Evolutionary conservation across 23 tunicate genomes (phyloP), one percentile per base, ranked within the genome.

Genomic region (Botrylloides violaceus): DNA sequence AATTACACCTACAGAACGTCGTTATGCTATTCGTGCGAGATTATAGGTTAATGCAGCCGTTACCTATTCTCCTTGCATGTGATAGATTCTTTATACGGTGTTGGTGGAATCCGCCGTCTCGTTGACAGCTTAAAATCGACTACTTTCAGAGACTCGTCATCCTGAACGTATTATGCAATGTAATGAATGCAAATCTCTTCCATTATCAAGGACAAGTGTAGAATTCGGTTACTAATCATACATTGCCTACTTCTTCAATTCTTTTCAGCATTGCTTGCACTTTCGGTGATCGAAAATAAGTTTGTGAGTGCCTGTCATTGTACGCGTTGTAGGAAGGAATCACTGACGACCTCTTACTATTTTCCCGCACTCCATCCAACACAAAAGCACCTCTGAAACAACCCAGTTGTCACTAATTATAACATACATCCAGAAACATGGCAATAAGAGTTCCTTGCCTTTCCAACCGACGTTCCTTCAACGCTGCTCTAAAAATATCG

Each of bases 291-390:
- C 92, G 75, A 33, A 84, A 84, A 49, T 84, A 84, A 53, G 38
- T 61, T 43, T 72, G 76, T 24, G 92, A 77, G 66, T 84, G 80
- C 4, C 78, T 79, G 66, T 84, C 92, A 62, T 78, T 49, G 70
- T 34, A 72, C 2, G 92, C 92, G 36, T 84, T 78, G 83, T 84
- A 84, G 5, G 92, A 84, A 43, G 92, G 83, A 7, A 84, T 34
- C 4, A 84, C 92, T 28, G 58, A 79, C 48, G 66, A 55, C 36
- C 78, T 72, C 36, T 55, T 70, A 12, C 60, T 71, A 31, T 78
- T 72, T 48, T 84, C 92, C 26, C 66, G 72, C 3, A 84, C 92
- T 12, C 92, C 92, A 35, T 84, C 92, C 71, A 84, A 59, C 15
- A 84, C 57, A 36, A 84, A 84, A 6, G 72, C 74, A 9, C 30